These are phyloP conservation scores for Osedax frankpressi DNA, from an alignment of 2,888 invertebrate genomes.

Conservation along the genomic window DNA sequence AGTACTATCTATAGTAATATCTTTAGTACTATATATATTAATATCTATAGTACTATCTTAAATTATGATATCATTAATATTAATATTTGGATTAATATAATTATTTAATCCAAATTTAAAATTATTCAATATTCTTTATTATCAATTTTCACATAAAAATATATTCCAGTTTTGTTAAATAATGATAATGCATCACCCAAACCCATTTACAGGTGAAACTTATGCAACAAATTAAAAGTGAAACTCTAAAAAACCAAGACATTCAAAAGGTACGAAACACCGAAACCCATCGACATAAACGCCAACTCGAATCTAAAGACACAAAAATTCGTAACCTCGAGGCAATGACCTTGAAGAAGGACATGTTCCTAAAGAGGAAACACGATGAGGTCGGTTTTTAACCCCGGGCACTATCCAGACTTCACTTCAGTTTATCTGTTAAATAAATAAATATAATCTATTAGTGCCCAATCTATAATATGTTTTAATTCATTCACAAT, in stretches of 20 bases:
- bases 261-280: constrained; percentile 63
- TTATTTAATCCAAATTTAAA: too few species aligned
- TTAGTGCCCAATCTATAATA: too few species aligned
- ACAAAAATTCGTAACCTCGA: constrained; percentile 74
- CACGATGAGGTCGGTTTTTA: constrained; percentile 41
- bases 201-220: constrained; percentile 54
- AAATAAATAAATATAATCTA: too few species aligned
- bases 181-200: too few species aligned
- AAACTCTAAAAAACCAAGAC: constrained; percentile 60
- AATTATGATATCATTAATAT: too few species aligned
- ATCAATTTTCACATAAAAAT: too few species aligned
- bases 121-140: too few species aligned
- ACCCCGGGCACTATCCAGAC: too few species aligned
- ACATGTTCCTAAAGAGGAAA: constrained; percentile 62
- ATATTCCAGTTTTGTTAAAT: too few species aligned
- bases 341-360: constrained; percentile 70
- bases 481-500: neutral
- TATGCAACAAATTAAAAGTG: constrained; percentile 83
- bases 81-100: too few species aligned
- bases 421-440: too few species aligned
- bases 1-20: neutral
- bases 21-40: neutral
- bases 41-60: too few species aligned
- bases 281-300: constrained; percentile 78
- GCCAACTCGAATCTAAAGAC: constrained; percentile 75